Evolutionary conservation across 1,140 invertebrate genomes (phyloP).

Genomic region (Globodera rostochiensis): DNA sequence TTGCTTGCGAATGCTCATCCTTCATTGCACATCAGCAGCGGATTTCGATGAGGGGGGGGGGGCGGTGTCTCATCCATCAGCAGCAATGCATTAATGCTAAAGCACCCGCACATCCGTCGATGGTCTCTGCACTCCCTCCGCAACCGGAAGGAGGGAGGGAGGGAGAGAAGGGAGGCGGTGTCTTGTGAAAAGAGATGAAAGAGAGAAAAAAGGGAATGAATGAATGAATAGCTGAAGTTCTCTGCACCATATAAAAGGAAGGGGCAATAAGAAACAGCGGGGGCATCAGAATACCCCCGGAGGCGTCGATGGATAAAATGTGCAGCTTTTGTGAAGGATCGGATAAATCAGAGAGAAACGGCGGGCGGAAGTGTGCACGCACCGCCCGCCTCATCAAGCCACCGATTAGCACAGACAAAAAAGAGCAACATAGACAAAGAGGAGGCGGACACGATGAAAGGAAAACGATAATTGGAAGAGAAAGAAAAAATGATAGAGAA

Average conservation of each 20-base stretch:
- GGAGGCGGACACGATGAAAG: background rate
- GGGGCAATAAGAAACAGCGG: background rate
- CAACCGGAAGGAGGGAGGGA: background rate
- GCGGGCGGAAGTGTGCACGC: too few species aligned
- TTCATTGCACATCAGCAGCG: background rate
- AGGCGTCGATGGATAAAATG: background rate
- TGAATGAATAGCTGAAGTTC: background rate
- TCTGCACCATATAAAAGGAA: background rate
- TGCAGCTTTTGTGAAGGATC: background rate
- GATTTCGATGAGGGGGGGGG: background rate
- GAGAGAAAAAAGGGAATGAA: background rate
- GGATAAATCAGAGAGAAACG: constrained; percentile 5
- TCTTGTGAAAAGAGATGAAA: background rate
- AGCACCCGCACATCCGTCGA: background rate
- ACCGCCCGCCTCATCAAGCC: too few species aligned
- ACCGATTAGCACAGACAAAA: too few species aligned
- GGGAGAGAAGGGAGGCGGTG: background rate
- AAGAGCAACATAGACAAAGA: too few species aligned
- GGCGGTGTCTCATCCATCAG: background rate
- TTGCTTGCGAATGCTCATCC: background rate
- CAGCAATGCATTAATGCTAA: background rate
- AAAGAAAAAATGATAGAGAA: background rate
- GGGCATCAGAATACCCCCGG: background rate
- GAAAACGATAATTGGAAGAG: background rate
- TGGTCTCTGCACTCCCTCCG: background rate